Evolutionary conservation across 2,888 invertebrate species (phyloP), one percentile per base, ranked within the genome.

Genomic region (Drosophila subquinaria): DNA sequence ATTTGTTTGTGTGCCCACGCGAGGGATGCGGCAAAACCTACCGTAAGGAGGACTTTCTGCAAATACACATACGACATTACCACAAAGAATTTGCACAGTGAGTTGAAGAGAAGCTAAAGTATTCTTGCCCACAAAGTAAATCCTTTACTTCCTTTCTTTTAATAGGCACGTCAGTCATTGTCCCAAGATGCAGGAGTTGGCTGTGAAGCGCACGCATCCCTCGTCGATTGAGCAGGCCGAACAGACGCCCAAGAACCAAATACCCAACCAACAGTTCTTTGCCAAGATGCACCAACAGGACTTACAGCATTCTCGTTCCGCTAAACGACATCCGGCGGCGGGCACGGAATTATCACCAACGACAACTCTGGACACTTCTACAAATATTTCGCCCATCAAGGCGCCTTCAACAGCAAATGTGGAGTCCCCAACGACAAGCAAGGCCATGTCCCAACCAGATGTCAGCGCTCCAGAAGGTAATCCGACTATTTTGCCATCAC

Each of bases 21-120:
- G 95, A 96, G 71, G 96, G 95, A 1, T 98, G 98, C 91, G 95
- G 94, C 56, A 98, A 98, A 93, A 96, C 96, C 82, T 98, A 98
- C 91, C 95, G 98, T 5, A 98, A 98, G 90, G 97, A 98, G 90
- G 97, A 96, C 73, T 94, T 98, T 55, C 93, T 98, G 9, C 96
- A 97, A 93, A 98, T 98, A 95, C 98, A 98, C 91, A 96, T 98
- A 45, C 98, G 98, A 90, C 98, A 98, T 92, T 98, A 98, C 92
- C 98, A 98, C 93, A 95, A 95, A 2, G 96, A 97, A 76, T 94
- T 96, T 67, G 95, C 95, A 2, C 95, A 96, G 91, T 95, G 80
- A 82, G 88, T 65, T 23, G 0, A 11, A 13, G 3, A 23, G 2
- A 47, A 10, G 1, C 9, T 13, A 3, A 8, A 4, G 4, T 17